Evolutionary conservation across 2,113 vertebrate genomes (phyloP).

Genomic region (Rafetus swinhoei): DNA sequence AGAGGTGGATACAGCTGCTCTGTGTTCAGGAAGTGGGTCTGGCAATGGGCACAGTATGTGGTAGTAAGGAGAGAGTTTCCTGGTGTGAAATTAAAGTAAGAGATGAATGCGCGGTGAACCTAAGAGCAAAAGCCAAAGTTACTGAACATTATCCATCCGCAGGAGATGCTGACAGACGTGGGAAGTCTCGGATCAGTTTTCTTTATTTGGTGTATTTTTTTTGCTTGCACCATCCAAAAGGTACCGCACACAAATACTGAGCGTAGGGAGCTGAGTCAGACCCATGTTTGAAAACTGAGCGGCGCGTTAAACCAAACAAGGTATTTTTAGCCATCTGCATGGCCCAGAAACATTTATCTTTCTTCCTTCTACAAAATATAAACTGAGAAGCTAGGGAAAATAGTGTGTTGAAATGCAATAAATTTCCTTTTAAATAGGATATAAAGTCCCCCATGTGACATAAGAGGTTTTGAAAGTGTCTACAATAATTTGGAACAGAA

Average conservation of each 20-base stretch:
- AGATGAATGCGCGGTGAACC: neutral
- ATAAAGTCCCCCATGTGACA: neutral
- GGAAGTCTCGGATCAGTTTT: neutral
- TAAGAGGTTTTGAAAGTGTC: neutral
- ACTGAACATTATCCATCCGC: neutral
- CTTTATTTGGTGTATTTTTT: neutral
- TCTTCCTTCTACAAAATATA: neutral
- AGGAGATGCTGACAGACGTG: neutral
- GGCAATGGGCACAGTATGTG: neutral
- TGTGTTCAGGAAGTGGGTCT: neutral
- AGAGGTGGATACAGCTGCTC: neutral
- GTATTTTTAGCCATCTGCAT: neutral
- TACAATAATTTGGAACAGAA: conserved; percentile 10
- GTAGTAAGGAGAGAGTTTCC: neutral
- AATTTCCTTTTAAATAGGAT: conserved; percentile 20
- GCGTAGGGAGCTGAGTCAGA: neutral
- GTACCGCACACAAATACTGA: neutral
- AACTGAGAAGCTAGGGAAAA: neutral
- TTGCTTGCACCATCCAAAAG: neutral
- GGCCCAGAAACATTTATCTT: neutral
- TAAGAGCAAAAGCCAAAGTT: neutral
- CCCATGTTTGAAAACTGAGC: neutral
- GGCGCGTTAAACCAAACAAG: neutral
- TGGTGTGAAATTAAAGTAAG: neutral
- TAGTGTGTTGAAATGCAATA: conserved; percentile 25